Evolutionary conservation across 2,888 invertebrate species (phyloP).

Genomic region (Lottia scabra): DNA sequence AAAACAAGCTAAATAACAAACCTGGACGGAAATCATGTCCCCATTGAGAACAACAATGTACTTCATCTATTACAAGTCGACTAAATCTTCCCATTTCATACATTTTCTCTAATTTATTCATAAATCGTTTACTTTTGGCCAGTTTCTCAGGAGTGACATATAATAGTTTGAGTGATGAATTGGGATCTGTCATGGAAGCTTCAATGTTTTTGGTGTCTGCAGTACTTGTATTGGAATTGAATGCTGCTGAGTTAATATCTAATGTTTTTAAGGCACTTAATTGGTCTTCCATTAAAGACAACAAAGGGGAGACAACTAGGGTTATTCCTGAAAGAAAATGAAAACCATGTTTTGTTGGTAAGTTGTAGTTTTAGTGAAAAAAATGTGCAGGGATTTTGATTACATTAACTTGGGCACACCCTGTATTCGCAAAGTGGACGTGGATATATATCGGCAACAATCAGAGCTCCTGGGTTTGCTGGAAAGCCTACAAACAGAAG

Average conservation of each 20-base stretch:
- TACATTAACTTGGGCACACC: no score
- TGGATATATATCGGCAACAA: no score
- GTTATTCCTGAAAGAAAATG: conserved; percentile 76
- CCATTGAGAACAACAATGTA: conserved; percentile 95
- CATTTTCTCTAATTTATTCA: conserved; percentile 87
- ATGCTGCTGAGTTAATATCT: conserved; percentile 75
- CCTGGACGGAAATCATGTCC: conserved; percentile 93
- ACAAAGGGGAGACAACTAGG: conserved; percentile 86
- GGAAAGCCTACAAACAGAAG: no score
- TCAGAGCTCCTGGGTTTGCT: no score
- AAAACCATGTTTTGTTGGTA: no score
- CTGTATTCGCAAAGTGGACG: no score
- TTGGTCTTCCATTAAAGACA: conserved; percentile 93
- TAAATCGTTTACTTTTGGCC: conserved; percentile 73
- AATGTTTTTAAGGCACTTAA: conserved; percentile 78
- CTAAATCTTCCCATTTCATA: conserved; percentile 78
- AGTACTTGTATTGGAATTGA: conserved; percentile 77
- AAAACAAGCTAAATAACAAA: conserved; percentile 33
- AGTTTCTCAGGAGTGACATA: conserved; percentile 89
- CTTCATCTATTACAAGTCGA: conserved; percentile 91
- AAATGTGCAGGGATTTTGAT: no score
- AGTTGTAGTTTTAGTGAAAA: no score
- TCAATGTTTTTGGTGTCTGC: conserved; percentile 73
- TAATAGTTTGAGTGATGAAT: conserved; percentile 77
- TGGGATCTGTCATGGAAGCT: conserved; percentile 35